These are phyloP conservation scores for Cettia cetti DNA, from an alignment of 2,113 vertebrate species.

Conservation along the genomic window DNA sequence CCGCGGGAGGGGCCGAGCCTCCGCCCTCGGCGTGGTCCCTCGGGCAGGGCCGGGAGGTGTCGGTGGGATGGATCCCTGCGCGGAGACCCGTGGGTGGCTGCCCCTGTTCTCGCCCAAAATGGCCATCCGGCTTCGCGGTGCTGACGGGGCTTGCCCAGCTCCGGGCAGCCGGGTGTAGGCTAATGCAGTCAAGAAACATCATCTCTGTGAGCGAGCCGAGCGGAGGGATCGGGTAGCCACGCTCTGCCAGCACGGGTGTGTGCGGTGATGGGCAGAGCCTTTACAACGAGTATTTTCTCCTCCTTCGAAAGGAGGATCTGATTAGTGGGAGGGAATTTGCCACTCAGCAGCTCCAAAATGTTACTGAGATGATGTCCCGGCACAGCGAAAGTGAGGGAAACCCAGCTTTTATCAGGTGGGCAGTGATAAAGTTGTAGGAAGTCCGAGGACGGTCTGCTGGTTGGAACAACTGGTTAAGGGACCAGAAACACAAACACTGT, in stretches of 20 bases:
- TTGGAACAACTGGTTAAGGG: neutral
- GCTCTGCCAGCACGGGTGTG: neutral
- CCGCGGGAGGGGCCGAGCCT: neutral
- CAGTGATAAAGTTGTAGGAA: neutral
- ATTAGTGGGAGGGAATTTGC: neutral
- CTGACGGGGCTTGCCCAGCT: neutral
- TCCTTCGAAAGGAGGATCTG: neutral
- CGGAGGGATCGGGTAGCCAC: neutral
- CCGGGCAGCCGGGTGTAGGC: rapidly evolving
- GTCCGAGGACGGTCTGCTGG: rapidly evolving
- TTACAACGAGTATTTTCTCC: rapidly evolving
- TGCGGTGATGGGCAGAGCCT: neutral
- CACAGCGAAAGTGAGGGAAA: neutral
- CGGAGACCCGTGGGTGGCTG: neutral
- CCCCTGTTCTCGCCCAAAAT: too few relatives aligned
- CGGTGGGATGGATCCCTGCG: neutral
- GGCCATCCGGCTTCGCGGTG: neutral
- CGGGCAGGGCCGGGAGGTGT: neutral
- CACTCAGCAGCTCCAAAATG: rapidly evolving
- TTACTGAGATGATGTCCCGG: neutral
- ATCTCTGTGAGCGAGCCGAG: neutral
- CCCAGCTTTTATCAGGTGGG: neutral
- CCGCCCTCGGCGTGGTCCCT: neutral
- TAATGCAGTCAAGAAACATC: rapidly evolving
- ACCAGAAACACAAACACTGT: neutral